phyloP scores from a whole-genome alignment of 2,797 vertebrate genomes.

The Monodelphis domestica region DNA sequence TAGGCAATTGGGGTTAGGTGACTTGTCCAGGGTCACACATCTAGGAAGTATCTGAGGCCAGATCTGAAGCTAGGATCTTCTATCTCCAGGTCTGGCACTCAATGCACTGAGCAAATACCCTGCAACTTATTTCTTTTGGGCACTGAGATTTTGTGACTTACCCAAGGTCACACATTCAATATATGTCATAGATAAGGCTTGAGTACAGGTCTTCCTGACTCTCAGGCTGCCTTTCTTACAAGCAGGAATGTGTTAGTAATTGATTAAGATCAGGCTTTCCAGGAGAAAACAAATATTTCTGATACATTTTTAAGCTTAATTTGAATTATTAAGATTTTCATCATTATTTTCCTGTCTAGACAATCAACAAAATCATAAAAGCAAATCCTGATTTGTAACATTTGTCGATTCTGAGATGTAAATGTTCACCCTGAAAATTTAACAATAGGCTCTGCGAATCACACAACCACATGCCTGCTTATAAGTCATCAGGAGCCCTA shows the following conservation, averaged over 20 bases:
- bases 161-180: not conserved
- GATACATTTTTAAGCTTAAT: not conserved
- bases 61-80: no score
- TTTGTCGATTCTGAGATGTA: not conserved
- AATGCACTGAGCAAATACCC: no score
- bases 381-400: not conserved
- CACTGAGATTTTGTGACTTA: not conserved
- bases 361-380: not conserved
- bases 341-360: not conserved
- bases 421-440: not conserved
- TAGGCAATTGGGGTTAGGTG: no score
- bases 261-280: not conserved
- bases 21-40: no score
- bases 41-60: no score
- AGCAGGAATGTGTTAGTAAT: not conserved
- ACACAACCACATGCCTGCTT: not conserved
- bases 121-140: not conserved
- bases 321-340: not conserved
- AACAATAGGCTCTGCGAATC: not conserved
- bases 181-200: not conserved
- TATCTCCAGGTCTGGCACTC: no score
- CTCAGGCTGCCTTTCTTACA: not conserved
- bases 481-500: not conserved
- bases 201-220: not conserved
- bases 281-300: not conserved